A percentile compares a stretch with the other conserved stretches of the same genome.
phyloP scores from a whole-genome alignment of 2,888 invertebrate genomes.

The Cheilosia scutellata region DNA sequence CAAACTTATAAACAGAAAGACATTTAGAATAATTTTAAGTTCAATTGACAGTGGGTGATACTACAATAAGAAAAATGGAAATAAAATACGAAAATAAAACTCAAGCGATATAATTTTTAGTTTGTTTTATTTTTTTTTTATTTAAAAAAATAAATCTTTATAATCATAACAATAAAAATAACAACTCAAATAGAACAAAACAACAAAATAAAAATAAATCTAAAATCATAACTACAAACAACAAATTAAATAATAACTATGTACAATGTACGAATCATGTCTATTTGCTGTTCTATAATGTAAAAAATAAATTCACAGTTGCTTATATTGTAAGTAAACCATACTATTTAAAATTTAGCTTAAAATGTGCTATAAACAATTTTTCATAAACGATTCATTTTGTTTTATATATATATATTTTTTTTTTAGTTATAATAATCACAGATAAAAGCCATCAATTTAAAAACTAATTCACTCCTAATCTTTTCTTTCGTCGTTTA shows the following conservation, averaged over 20 bases:
- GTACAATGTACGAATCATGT: conserved; percentile 55
- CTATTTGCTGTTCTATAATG: conserved; percentile 40
- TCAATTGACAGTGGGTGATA: conserved; percentile 60
- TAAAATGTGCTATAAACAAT: conserved; percentile 67
- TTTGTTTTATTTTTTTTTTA: conserved; percentile 50
- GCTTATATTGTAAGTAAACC: conserved; percentile 68
- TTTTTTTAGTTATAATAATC: conserved; percentile 77
- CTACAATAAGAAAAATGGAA: not conserved
- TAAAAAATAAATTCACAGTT: conserved; percentile 72
- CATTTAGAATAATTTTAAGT: conserved; percentile 40
- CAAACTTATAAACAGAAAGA: conserved; percentile 14
- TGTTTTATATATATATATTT: conserved; percentile 22
- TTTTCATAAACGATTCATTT: conserved; percentile 51
- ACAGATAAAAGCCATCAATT: conserved; percentile 79
- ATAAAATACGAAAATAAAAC: conserved; percentile 44
- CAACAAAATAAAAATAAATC: conserved; percentile 11
- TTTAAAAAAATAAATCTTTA: conserved; percentile 61
- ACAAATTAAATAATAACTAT: conserved; percentile 38
- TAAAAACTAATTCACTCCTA: conserved; percentile 72
- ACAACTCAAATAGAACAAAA: conserved; percentile 31
- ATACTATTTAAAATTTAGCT: conserved; percentile 56
- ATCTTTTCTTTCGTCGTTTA: conserved; percentile 51
- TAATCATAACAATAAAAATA: conserved; percentile 57
- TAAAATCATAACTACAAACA: conserved; percentile 7
- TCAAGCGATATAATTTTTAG: conserved; percentile 3